A percentile compares a stretch with the other conserved stretches of the same genome.
Evolutionary conservation across 1,140 invertebrate genomes (phyloP).

Genomic region (Drosophila athabasca): DNA sequence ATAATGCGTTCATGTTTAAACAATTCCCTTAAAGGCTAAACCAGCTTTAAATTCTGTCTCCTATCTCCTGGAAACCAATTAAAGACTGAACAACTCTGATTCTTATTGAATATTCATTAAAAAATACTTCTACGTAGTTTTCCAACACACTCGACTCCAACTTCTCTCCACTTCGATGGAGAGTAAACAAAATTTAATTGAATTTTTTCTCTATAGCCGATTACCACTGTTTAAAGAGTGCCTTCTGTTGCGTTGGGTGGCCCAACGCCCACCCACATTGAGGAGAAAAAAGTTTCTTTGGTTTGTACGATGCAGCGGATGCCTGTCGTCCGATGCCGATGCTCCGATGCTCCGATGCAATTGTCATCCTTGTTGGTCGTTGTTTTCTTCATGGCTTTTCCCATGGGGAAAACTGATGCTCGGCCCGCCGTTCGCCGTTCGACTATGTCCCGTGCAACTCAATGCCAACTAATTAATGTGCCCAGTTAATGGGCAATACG

Average conservation of each 20-base stretch:
- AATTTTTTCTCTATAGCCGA: conserved; percentile 28
- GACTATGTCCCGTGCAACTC: conserved; percentile 55
- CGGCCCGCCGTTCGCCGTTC: background rate
- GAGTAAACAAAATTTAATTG: background rate
- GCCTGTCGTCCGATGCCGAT: background rate
- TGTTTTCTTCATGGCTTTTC: conserved; percentile 31
- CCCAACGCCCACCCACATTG: background rate
- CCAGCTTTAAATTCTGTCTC: too few species aligned
- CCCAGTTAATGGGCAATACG: conserved; percentile 70
- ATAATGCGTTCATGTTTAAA: too few species aligned
- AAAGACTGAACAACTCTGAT: too few species aligned
- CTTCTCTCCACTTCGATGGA: background rate
- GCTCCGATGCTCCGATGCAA: conserved; percentile 13
- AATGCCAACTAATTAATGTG: conserved; percentile 78
- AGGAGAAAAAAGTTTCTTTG: conserved; percentile 25
- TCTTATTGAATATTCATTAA: too few species aligned
- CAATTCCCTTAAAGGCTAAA: too few species aligned
- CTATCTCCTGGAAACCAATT: too few species aligned
- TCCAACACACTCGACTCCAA: too few species aligned
- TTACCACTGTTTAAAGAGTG: conserved; percentile 28
- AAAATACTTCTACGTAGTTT: too few species aligned
- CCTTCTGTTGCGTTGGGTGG: conserved; percentile 38
- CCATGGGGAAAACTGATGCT: conserved; percentile 35
- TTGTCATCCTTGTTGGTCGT: conserved; percentile 24
- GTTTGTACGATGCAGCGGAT: too few species aligned